These are phyloP conservation scores for Choloepus didactylus DNA, from an alignment of 2,797 vertebrate species.

Conservation along the genomic window DNA sequence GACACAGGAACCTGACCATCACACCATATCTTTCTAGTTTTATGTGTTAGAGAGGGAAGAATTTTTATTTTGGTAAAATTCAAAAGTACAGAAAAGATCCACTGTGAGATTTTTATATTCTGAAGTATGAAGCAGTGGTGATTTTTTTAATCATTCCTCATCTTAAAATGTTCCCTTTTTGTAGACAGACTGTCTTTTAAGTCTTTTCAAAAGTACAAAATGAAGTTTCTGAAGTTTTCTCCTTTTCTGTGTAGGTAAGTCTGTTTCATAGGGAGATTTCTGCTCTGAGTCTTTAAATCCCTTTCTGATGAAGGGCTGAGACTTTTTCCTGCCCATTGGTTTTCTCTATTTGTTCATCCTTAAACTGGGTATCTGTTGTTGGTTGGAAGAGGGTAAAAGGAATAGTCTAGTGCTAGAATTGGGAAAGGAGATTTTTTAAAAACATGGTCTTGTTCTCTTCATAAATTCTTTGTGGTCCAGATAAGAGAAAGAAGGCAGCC, in stretches of 20 bases:
- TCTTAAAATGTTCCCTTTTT: slow-evolving; percentile 50
- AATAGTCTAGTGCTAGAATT: slow-evolving; percentile 54
- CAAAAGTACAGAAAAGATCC: slow-evolving; percentile 46
- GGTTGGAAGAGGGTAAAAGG: neutral
- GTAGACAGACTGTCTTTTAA: slow-evolving; percentile 50
- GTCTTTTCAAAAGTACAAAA: slow-evolving; percentile 71
- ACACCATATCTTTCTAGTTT: neutral
- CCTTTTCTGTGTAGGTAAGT: slow-evolving; percentile 32
- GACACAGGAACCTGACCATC: no score
- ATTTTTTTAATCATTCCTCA: slow-evolving; percentile 51
- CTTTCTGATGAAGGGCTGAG: slow-evolving; percentile 73
- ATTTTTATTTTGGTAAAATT: slow-evolving; percentile 73
- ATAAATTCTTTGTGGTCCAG: slow-evolving; percentile 44
- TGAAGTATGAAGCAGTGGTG: slow-evolving; percentile 14
- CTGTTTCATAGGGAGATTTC: slow-evolving; percentile 72
- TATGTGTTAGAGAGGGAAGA: neutral
- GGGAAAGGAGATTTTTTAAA: slow-evolving; percentile 37
- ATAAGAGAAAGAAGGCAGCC: neutral
- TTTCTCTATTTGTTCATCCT: slow-evolving; percentile 67
- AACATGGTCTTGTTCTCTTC: slow-evolving; percentile 31
- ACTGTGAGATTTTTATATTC: slow-evolving; percentile 60
- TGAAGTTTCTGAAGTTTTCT: slow-evolving; percentile 66
- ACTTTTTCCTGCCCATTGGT: slow-evolving; percentile 59
- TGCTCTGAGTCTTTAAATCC: slow-evolving; percentile 71
- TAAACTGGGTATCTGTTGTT: slow-evolving; percentile 53